Evolutionary conservation across 2,888 invertebrate genomes (phyloP).

Genomic region (Metacarcinus magister): DNA sequence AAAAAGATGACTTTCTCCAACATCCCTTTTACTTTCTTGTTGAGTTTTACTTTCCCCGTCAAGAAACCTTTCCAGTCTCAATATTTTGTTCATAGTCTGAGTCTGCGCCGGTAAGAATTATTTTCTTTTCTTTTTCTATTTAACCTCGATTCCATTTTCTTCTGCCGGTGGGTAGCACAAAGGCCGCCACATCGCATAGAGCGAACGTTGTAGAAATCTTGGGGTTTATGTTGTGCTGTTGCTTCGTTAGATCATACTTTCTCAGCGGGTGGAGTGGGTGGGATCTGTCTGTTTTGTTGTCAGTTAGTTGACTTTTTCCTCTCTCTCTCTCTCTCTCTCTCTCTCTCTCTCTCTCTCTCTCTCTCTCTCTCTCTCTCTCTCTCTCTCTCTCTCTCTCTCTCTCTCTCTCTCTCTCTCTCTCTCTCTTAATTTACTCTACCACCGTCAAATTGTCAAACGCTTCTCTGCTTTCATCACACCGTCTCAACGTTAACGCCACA

Average conservation of each 20-base stretch:
- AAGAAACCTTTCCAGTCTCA: background rate
- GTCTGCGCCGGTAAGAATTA: too few species aligned
- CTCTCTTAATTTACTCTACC: too few species aligned
- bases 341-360: constrained; percentile 45
- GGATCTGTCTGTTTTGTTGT: too few species aligned
- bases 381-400: constrained; percentile 48
- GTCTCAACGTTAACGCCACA: background rate
- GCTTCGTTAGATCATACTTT: background rate
- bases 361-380: constrained; percentile 48
- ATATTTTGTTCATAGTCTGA: background rate
- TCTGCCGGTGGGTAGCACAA: background rate
- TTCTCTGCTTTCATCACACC: background rate
- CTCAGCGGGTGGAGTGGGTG: background rate
- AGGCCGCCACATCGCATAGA: background rate
- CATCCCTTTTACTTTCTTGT: background rate
- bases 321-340: background rate
- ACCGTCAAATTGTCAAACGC: too few species aligned
- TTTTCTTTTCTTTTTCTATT: background rate
- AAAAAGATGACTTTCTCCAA: background rate
- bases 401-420: constrained; percentile 44
- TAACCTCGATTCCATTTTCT: background rate
- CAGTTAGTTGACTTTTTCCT: background rate
- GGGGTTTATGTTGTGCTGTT: background rate
- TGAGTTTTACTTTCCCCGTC: background rate
- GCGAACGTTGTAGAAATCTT: background rate